Evolutionary conservation across 2,113 vertebrate species (phyloP).

Genomic region (Platysteira castanea): DNA sequence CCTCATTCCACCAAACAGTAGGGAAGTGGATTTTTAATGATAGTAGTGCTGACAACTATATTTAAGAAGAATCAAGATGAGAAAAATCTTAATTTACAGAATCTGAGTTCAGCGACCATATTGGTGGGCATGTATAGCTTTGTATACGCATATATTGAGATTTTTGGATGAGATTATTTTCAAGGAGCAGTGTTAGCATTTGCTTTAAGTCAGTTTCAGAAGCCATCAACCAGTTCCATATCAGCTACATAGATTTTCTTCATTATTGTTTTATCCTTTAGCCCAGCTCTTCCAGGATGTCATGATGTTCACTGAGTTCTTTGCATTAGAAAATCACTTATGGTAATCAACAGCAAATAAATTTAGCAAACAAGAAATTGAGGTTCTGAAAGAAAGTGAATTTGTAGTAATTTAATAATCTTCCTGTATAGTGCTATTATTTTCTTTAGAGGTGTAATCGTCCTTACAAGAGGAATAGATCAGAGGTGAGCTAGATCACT

Average conservation of each 20-base stretch:
- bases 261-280: conserved; percentile 13
- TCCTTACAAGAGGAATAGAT: not conserved
- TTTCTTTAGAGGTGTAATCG: not conserved
- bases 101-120: not conserved
- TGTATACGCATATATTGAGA: accelerated
- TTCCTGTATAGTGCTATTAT: not conserved
- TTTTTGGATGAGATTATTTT: not conserved
- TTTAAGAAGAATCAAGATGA: not conserved
- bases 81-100: not conserved
- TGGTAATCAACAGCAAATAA: conserved; percentile 48
- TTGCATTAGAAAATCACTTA: conserved; percentile 41
- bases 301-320: not conserved
- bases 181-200: not conserved
- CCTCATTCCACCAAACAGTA: accelerated
- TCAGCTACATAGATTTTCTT: not conserved
- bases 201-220: not conserved
- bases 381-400: conserved; percentile 54
- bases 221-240: not conserved
- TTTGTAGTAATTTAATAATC: conserved; percentile 46
- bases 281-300: conserved; percentile 12
- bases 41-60: not conserved
- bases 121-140: not conserved
- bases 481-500: not conserved
- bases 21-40: no score
- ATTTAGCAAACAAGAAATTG: conserved; percentile 67